Base-by-base conservation (phyloP, 2,888 invertebrate genomes). In the Drosophila mercatorum region DNA sequence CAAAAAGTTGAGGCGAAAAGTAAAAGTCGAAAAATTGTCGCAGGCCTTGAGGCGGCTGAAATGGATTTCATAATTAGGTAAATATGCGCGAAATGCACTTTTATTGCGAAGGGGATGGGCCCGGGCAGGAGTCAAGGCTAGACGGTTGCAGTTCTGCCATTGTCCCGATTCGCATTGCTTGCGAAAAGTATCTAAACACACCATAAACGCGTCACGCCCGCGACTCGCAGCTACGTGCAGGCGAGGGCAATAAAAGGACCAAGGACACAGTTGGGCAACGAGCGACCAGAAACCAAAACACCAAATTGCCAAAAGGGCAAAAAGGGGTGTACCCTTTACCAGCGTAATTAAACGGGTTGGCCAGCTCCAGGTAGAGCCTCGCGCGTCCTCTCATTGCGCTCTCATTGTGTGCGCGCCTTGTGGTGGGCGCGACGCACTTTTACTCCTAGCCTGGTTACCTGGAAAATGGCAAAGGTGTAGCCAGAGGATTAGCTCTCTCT, bases 261-360 rank as follows among this genome's bases (percentile, higher is more conserved):
- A 80, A 83, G 80, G 78, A 64, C 70, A 62, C 49, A 12, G 67
- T 67, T 65, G 66, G 51, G 68, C 68, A 80, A 73, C 38, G 73
- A 49, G 38, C 77, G 74, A 76, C 71, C 76, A 69, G 55, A 75
- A 85, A 88, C 86, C 90, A 89, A 86, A 88, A 88, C 78, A 51
- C 51, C 51, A 51, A 81, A 82, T 75, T 77, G 57, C 65, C 59
- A 34, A 59, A 41, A 40, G 49, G 59, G 43, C 66, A 77, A 81
- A 90, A 91, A 89, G 91, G 86, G 90, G 91, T 91, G 90, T 90
- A 88, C 88, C 89, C 91, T 91, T 90, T 91, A 88, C 86, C 73
- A 69, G 81, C 68, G 78, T 87, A 90, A 91, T 91, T 91, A 91
- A 91, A 84, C 75, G 86, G 81, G 83, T 79, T 55, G 55, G 64